Evolutionary conservation across 1,140 invertebrate species (phyloP), one percentile per base, ranked within the genome.

Genomic region (Neodiprion pinetum): DNA sequence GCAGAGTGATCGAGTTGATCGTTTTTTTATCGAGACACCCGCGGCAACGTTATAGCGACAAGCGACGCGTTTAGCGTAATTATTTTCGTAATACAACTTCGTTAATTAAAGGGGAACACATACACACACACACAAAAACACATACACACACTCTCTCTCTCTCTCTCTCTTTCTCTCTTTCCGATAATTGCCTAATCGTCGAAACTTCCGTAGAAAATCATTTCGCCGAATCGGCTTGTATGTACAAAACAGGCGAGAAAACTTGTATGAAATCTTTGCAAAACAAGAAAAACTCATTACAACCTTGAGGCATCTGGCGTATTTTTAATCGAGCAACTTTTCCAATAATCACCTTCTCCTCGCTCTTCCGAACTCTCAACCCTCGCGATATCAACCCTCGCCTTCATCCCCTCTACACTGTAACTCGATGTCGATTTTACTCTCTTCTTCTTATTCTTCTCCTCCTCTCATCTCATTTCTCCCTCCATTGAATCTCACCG

Each of bases 341-440:
- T 71, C 48, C 70, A 71, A 71, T 71, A 71, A 71, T 71, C 48
- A 48, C 70, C n/a, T 40, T 40, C 10, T 61, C n/a, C n/a, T 61
- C 53, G 53, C 53, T 17, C 53, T 17, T 61, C 28, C 28, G 5
- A 40, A 14, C 28, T 40, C 28, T 40, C 28, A 40, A 40, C 28
- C 28, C 28, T 40, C 28, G 28, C 28, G 28, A 40, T 40, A 40
- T 40, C 28, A 17, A 61, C 53, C 53, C 53, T 17, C 3, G 53
- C 53, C 11, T 61, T 61, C 53, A 61, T 61, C n/a, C n/a, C 53
- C n/a, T 61, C n/a, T 17, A 12, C n/a, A 14, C 53, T 61, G 53
- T 40, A 17, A 14, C 53, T 61, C n/a, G 53, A 61, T 61, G n/a
- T 11, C 7, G 11, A 4, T 61, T 61, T 61, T 61, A 61, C n/a